Base-by-base conservation (phyloP, 1,140 invertebrate species). In the Drosophila bocqueti region DNA sequence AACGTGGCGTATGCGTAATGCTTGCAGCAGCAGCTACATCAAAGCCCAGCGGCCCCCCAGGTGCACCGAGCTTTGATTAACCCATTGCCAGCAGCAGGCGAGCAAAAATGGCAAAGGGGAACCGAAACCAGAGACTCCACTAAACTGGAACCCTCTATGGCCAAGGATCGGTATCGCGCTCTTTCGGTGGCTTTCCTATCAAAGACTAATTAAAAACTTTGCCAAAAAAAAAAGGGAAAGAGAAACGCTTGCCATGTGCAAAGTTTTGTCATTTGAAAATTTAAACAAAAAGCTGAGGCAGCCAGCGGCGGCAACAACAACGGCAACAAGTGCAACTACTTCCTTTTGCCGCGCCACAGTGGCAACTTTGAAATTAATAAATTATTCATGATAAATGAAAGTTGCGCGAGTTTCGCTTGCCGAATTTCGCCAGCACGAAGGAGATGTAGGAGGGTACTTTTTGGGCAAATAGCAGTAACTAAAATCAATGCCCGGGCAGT, bases 161-260 rank as follows among this genome's bases (percentile, higher is more conserved):
- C 8, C 13, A 29, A 46, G 49, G 45, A 42, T 75, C 36, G 34
- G 24, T 45, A 76, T 52, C 26, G 45, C 43, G 16, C 13, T 24
- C 18, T 49, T 55, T 45, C 34, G 62, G 77, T 89, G 75, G 81
- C 74, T 89, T 90, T 89, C 78, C 85, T 85, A 90, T 89, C 85
- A 90, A 85, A 90, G 81, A 89, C 85, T 89, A 90, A 89, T 89
- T 89, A 89, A 89, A 89, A 89, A 89, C 85, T 89, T 89, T 90
- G 71, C 81, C 69, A 76, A 87, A 78, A 81, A 67, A 67, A 59
- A 80, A 50, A 81, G 31, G 1, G 29, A 21, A 21, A 24, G 21
- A n/a, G 21, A 57, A 65, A 72, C 57, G 45, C 43, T 47, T 57
- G 55, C 59, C 81, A 83, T 72, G 59, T 82, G 55, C 86, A 90